Conservation (phyloP, 2,797 vertebrate genomes). For the Phoeniculus purpureus region DNA sequence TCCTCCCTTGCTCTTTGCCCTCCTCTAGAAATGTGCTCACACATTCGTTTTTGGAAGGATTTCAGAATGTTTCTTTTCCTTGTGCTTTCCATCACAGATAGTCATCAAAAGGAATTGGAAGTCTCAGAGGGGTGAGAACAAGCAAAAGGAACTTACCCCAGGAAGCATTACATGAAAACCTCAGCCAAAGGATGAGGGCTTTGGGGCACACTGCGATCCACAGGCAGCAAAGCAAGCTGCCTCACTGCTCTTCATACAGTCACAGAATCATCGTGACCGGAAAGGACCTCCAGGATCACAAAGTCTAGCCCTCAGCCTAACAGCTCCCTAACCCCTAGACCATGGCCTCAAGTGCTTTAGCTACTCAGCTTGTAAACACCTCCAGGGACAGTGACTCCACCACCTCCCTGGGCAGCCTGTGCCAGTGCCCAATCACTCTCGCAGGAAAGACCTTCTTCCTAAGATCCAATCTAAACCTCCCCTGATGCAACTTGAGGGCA, state of each 20-base stretch:
- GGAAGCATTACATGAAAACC: neutral
- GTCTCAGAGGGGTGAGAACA: neutral
- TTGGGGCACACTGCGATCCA: neutral
- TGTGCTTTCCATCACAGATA: neutral
- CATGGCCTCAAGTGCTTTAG: no score
- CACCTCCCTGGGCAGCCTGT: no score
- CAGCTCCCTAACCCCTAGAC: no score
- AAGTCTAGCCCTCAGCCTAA: no score
- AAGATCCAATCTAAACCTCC: no score
- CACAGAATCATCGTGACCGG: neutral
- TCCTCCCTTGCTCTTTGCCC: neutral
- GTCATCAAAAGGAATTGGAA: neutral
- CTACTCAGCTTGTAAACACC: no score
- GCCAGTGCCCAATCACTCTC: no score
- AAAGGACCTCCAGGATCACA: no score
- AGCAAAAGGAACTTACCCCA: neutral
- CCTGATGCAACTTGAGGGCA: no score
- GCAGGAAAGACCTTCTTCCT: no score
- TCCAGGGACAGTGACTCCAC: no score
- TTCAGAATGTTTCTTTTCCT: neutral
- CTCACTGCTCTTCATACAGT: no score
- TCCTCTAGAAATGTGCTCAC: neutral
- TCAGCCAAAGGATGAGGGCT: neutral
- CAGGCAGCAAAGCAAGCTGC: neutral
- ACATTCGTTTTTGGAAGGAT: neutral